phyloP scores from a whole-genome alignment of 2,888 invertebrate genomes.

The Dolichopus griseipennis region DNA sequence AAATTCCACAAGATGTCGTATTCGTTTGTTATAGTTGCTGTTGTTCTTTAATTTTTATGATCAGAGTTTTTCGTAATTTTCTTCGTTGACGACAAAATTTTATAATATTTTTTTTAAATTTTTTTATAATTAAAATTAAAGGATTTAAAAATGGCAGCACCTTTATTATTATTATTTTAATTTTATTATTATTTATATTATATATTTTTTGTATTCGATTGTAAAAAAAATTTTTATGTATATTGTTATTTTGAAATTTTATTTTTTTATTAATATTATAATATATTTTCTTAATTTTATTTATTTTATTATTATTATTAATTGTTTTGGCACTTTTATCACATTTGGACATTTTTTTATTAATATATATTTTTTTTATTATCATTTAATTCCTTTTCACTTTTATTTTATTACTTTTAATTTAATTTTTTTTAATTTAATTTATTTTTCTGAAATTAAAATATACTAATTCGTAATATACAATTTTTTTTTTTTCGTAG shows the following conservation, averaged over 20 bases:
- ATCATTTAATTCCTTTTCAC: neutral
- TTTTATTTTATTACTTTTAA: neutral
- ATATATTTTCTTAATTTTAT: neutral
- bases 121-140: slow-evolving; percentile 1
- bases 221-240: slow-evolving; percentile 16
- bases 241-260: slow-evolving; percentile 1
- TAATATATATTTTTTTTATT: slow-evolving; percentile 12
- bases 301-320: slow-evolving; percentile 7
- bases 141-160: neutral
- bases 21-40: neutral
- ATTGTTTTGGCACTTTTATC: slow-evolving; percentile 23
- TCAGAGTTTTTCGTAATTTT: neutral
- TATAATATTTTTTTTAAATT: slow-evolving; percentile 15
- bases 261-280: slow-evolving; percentile 10
- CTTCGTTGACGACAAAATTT: slow-evolving; percentile 2
- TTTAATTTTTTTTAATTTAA: slow-evolving; percentile 10
- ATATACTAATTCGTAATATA: no score
- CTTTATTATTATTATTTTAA: no score
- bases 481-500: neutral
- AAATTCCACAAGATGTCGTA: neutral
- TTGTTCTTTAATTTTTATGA: no score
- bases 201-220: slow-evolving; percentile 8
- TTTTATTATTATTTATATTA: neutral
- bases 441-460: slow-evolving; percentile 2
- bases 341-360: slow-evolving; percentile 23